Conservation (phyloP, 1,140 invertebrate genomes). For the Subanguina moxae region DNA sequence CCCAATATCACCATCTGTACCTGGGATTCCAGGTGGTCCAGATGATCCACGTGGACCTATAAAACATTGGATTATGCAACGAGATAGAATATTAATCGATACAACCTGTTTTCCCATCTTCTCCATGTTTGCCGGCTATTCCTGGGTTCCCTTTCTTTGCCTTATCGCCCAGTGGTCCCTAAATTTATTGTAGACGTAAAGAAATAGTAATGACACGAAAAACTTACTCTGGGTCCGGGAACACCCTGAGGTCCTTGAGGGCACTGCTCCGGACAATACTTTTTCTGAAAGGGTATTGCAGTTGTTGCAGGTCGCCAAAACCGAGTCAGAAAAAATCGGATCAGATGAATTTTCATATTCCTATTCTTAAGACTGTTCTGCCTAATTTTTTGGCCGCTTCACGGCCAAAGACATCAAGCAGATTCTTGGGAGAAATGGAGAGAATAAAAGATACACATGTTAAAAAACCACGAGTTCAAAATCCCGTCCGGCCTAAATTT, state of each 20-base stretch:
- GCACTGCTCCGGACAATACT: constrained; percentile 47
- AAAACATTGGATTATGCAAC: not conserved
- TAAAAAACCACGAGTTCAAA: no score
- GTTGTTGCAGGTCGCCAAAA: not conserved
- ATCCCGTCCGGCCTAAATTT: no score
- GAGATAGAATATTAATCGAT: not conserved
- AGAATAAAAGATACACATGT: no score
- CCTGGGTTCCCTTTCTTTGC: constrained; percentile 38
- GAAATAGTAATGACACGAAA: constrained; percentile 1
- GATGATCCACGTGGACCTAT: constrained; percentile 19
- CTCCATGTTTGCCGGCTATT: constrained; percentile 33
- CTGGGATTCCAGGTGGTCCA: constrained; percentile 39
- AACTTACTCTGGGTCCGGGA: constrained; percentile 28
- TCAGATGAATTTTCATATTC: no score
- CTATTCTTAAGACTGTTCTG: no score
- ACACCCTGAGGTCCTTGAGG: constrained; percentile 35
- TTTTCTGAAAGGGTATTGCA: constrained; percentile 41
- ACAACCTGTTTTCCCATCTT: constrained; percentile 24
- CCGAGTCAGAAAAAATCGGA: no score
- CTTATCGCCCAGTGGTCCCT: constrained; percentile 37
- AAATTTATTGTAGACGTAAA: constrained; percentile 17
- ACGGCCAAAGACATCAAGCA: no score
- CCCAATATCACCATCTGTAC: constrained; percentile 37
- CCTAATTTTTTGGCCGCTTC: no score
- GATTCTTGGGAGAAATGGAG: no score